Conservation (phyloP, 2,888 invertebrate species). For the Mellilla xanthometata region DNA sequence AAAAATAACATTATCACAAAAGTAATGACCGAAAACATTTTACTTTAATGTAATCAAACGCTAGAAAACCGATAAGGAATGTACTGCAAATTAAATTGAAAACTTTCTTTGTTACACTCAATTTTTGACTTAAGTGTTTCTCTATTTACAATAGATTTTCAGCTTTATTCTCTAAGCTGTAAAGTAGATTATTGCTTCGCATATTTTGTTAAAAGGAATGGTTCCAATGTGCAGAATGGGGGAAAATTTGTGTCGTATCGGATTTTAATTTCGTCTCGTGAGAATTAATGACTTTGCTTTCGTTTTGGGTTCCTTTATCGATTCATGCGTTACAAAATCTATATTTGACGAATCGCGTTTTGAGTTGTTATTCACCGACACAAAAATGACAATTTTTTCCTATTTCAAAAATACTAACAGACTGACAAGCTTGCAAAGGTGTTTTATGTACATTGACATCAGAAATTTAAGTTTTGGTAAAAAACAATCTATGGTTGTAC, state of each 20-base stretch:
- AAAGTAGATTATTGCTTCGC: slow-evolving; percentile 31
- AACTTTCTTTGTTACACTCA: slow-evolving; percentile 45
- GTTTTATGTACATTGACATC: too few relatives aligned
- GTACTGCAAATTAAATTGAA: slow-evolving; percentile 78
- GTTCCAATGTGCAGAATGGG: slow-evolving; percentile 42
- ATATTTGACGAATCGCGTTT: not conserved
- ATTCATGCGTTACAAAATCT: slow-evolving; percentile 57
- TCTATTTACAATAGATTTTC: slow-evolving; percentile 16
- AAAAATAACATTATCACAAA: slow-evolving; percentile 1
- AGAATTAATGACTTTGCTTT: slow-evolving; percentile 77
- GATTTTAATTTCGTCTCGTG: slow-evolving; percentile 77
- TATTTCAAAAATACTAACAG: too few relatives aligned
- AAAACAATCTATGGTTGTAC: too few relatives aligned
- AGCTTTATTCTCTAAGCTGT: not conserved
- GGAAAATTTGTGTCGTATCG: slow-evolving; percentile 79
- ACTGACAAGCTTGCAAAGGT: too few relatives aligned
- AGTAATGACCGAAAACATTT: slow-evolving; percentile 46
- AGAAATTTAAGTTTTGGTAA: too few relatives aligned
- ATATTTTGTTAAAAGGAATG: slow-evolving; percentile 32
- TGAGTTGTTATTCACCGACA: too few relatives aligned
- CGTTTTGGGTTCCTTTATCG: slow-evolving; percentile 49
- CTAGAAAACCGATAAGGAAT: slow-evolving; percentile 70
- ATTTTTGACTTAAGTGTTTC: slow-evolving; percentile 32
- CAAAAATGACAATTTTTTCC: too few relatives aligned
- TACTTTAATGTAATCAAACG: slow-evolving; percentile 72